Evolutionary conservation across 64 coral and sea anemone species (phyloP).

Genomic region (Actinia equina): DNA sequence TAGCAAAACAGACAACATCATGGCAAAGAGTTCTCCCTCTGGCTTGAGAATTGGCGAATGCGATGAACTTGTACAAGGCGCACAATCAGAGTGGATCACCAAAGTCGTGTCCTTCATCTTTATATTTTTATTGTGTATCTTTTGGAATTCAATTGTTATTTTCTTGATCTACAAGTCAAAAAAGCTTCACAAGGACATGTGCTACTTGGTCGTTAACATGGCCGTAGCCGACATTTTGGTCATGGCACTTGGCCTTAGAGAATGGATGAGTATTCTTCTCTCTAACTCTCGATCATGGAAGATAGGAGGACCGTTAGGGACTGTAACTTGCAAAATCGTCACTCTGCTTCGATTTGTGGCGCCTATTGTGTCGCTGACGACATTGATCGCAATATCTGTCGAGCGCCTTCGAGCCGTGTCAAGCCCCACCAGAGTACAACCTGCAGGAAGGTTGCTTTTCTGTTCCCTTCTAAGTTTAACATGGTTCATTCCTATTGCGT

Average conservation of each 20-base stretch:
- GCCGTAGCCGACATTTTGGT: not conserved
- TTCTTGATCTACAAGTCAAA: not conserved
- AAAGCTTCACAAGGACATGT: conserved; percentile 13
- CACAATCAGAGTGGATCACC: not conserved
- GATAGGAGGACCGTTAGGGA: not conserved
- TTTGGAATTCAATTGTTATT: not conserved
- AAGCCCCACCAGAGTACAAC: not conserved
- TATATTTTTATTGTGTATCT: not conserved
- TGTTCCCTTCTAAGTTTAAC: not conserved
- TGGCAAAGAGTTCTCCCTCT: not conserved
- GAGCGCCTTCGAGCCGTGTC: not conserved
- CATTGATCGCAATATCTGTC: conserved; percentile 3
- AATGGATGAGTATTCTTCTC: conserved; percentile 3
- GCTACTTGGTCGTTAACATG: conserved; percentile 4
- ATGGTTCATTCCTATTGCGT: not conserved
- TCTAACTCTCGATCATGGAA: not conserved
- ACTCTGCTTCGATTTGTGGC: not conserved
- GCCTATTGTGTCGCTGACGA: not conserved
- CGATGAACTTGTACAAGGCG: not conserved
- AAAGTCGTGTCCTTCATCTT: not conserved
- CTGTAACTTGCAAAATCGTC: not conserved
- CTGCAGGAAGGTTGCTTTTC: not conserved
- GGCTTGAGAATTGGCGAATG: not conserved
- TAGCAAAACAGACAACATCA: not conserved
- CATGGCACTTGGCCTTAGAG: not conserved